Evolutionary conservation across 2,797 vertebrate species (phyloP).

Genomic region (Linurgus olivaceus): DNA sequence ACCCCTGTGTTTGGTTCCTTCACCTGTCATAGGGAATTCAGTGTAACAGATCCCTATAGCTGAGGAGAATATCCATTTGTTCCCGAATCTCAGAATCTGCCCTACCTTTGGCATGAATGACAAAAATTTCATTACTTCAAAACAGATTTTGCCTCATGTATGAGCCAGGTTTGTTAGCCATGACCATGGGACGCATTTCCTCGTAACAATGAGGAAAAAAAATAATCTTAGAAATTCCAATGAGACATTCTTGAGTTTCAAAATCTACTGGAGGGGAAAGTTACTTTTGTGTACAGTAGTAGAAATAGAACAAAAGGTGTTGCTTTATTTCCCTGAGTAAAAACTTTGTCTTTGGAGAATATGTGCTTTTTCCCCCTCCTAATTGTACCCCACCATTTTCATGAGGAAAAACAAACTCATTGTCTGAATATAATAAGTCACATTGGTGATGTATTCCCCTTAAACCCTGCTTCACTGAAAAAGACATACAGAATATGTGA

Average conservation of each 20-base stretch:
- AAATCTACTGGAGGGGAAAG: not conserved
- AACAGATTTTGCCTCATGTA: not conserved
- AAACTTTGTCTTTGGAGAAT: not conserved
- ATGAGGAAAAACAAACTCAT: not conserved
- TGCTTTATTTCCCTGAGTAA: not conserved
- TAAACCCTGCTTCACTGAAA: not conserved
- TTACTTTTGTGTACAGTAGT: not conserved
- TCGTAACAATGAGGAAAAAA: not conserved
- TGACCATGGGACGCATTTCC: not conserved
- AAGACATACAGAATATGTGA: not conserved
- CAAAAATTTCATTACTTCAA: not conserved
- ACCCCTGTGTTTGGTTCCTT: rapidly evolving
- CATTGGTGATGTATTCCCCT: not conserved
- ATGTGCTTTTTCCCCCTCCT: not conserved
- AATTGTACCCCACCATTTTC: not conserved
- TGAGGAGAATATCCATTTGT: rapidly evolving
- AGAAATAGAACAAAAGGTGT: not conserved
- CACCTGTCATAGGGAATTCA: not conserved
- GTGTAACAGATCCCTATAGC: rapidly evolving
- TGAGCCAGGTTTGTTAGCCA: not conserved
- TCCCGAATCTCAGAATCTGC: not conserved
- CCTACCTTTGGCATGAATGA: rapidly evolving
- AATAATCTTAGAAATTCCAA: not conserved
- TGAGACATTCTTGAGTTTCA: not conserved
- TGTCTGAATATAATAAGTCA: not conserved